phyloP scores from a whole-genome alignment of 1,140 invertebrate genomes.

The Procambarus virginalis region DNA sequence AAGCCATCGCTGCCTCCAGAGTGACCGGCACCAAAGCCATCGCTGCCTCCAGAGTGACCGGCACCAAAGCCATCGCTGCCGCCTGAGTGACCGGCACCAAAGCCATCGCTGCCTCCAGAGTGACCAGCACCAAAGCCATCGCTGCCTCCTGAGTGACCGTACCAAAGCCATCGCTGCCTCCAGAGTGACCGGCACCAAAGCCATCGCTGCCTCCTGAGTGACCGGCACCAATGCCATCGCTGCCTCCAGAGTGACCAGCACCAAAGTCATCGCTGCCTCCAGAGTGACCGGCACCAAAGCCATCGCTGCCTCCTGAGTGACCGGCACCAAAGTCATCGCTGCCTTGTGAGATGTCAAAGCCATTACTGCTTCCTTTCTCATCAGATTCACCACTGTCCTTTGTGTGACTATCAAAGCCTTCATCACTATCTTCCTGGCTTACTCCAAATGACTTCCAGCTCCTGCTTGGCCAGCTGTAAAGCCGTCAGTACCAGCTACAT shows the following conservation, averaged over 20 bases:
- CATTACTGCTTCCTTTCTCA: neutral
- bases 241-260: too few relatives aligned
- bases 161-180: too few relatives aligned
- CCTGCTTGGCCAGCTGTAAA: neutral
- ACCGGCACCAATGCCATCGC: too few relatives aligned
- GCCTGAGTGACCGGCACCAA: too few relatives aligned
- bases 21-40: neutral
- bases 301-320: neutral
- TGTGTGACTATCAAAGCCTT: neutral
- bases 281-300: neutral
- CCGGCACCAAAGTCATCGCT: neutral
- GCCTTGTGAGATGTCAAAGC: neutral
- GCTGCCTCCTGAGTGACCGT: too few relatives aligned
- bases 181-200: too few relatives aligned
- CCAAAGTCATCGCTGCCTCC: neutral
- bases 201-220: too few relatives aligned
- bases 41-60: neutral
- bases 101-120: neutral
- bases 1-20: neutral
- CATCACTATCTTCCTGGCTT: too few relatives aligned
- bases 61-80: neutral
- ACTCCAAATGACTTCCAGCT: too few relatives aligned
- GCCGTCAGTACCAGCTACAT: neutral
- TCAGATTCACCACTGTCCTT: neutral
- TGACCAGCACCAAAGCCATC: neutral